These are phyloP conservation scores for Dioctria linearis DNA, from an alignment of 2,888 invertebrate genomes.

Conservation along the genomic window DNA sequence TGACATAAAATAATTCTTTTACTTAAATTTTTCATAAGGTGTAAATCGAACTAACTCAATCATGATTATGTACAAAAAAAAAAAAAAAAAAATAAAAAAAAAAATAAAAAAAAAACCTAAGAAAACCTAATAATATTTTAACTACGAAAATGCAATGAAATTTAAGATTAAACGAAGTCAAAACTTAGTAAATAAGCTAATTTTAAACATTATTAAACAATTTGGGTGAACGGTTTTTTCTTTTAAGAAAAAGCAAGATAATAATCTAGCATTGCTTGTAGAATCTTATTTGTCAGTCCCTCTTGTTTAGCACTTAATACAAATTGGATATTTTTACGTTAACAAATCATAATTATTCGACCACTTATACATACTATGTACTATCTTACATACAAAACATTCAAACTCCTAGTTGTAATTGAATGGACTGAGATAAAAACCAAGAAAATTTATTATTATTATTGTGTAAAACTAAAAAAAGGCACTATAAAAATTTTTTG, in stretches of 20 bases:
- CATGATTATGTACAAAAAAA: slow-evolving; percentile 32
- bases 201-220: neutral
- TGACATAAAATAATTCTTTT: slow-evolving; percentile 26
- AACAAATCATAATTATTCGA: slow-evolving; percentile 16
- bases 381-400: slow-evolving; percentile 25
- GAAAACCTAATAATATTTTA: neutral
- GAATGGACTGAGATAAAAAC: slow-evolving; percentile 42
- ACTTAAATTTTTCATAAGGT: slow-evolving; percentile 16
- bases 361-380: no score
- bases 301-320: neutral
- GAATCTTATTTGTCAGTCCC: slow-evolving; percentile 11
- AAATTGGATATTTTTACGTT: neutral
- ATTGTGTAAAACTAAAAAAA: slow-evolving; percentile 53
- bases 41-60: slow-evolving; percentile 9
- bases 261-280: slow-evolving; percentile 23
- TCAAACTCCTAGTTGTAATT: slow-evolving; percentile 24
- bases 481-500: slow-evolving; percentile 77
- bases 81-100: neutral
- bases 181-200: slow-evolving; percentile 17
- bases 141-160: slow-evolving; percentile 1
- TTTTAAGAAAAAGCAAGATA: no score
- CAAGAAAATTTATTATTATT: neutral
- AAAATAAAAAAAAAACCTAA: no score
- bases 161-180: slow-evolving; percentile 7
- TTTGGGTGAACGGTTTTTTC: no score